Conservation (phyloP, 2,113 vertebrate genomes). For the Acrocephalus kingi region DNA sequence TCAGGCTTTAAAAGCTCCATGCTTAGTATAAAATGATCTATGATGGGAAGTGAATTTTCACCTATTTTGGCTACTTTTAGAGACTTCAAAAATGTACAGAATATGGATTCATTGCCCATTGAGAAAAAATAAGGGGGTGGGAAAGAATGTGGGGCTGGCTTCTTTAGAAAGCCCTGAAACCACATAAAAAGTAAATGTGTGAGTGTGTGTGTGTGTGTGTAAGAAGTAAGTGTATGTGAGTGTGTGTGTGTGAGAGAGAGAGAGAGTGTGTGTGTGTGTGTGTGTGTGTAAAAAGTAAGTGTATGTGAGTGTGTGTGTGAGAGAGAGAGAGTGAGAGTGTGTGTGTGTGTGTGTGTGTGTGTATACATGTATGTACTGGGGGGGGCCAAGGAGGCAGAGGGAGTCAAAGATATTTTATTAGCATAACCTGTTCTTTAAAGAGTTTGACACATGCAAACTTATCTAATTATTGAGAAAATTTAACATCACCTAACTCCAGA, state of each 20-base stretch:
- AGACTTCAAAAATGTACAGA: not conserved
- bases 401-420: not conserved
- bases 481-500: conserved; percentile 40
- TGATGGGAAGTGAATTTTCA: not conserved
- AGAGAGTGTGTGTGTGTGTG: not conserved
- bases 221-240: not conserved
- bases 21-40: not conserved
- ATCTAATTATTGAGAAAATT: conserved; percentile 37
- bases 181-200: not conserved
- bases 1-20: not conserved
- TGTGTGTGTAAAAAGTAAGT: not conserved
- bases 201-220: not conserved
- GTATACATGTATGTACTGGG: not conserved
- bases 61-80: not conserved
- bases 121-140: not conserved
- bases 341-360: not conserved
- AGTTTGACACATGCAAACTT: not conserved
- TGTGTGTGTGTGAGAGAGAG: too few relatives aligned
- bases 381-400: not conserved
- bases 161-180: conserved; percentile 6
- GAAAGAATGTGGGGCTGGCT: not conserved
- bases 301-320: too few relatives aligned
- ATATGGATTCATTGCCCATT: not conserved
- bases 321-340: too few relatives aligned
- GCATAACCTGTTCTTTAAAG: not conserved